Percentiles rank a stretch among this genome's conserved stretches.
Evolutionary conservation across 2,888 invertebrate genomes (phyloP).

Genomic region (Cephus spinipes): DNA sequence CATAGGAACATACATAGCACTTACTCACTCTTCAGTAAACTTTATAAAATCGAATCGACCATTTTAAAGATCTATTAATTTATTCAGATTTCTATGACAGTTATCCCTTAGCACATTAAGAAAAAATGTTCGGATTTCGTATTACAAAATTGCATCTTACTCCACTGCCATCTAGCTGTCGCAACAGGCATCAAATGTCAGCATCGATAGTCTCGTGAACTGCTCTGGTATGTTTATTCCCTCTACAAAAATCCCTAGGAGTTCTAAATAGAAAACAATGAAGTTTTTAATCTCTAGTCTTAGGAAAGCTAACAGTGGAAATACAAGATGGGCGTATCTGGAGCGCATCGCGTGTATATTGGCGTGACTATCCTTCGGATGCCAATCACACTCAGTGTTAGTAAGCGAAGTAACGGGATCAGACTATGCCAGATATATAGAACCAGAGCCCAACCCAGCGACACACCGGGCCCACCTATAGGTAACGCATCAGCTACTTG

Average conservation of each 20-base stretch:
- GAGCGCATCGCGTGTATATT: slow-evolving; percentile 17
- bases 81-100: no score
- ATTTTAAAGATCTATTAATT: no score
- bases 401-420: slow-evolving; percentile 53
- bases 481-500: background rate
- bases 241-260: background rate
- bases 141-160: background rate
- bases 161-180: background rate
- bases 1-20: background rate
- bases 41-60: no score
- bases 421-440: slow-evolving; percentile 45
- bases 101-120: no score
- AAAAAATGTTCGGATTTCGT: background rate
- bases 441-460: slow-evolving; percentile 40
- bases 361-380: background rate
- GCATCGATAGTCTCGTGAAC: background rate
- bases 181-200: background rate
- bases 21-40: no score
- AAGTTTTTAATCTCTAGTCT: background rate
- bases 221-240: background rate
- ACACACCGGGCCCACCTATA: slow-evolving; percentile 38
- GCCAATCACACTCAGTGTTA: slow-evolving; percentile 21
- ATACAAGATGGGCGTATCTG: slow-evolving; percentile 10
- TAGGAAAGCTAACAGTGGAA: background rate
- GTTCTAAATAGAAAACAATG: background rate